Conservation (phyloP, 2,113 vertebrate genomes). For the Notarius quadriscutis region DNA sequence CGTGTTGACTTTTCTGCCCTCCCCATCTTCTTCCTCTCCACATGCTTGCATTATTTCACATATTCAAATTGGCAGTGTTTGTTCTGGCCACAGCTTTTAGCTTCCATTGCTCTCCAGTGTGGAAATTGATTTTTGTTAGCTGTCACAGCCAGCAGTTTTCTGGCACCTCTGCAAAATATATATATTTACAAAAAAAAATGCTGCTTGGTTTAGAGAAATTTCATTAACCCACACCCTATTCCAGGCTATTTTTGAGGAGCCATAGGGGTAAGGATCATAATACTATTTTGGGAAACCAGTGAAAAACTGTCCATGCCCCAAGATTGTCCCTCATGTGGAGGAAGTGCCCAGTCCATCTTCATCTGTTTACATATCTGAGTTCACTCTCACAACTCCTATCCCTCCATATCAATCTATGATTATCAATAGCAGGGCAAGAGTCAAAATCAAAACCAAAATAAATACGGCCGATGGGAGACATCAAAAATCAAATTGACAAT, state of each 20-base stretch:
- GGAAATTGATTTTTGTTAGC: conserved; percentile 66
- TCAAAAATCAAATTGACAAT: conserved; percentile 51
- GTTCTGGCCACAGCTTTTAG: conserved; percentile 59
- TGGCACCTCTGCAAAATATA: conserved; percentile 60
- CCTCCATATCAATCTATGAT: conserved; percentile 46
- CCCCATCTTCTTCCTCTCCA: conserved; percentile 33
- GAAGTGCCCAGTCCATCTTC: conserved; percentile 45
- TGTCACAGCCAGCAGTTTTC: conserved; percentile 62
- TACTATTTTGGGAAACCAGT: conserved; percentile 44
- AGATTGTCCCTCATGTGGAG: conserved; percentile 26
- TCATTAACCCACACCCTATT: conserved; percentile 58
- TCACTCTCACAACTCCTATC: conserved; percentile 28
- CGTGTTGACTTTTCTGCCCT: conserved; percentile 38
- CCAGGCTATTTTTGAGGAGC: conserved; percentile 40
- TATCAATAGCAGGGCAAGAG: conserved; percentile 48
- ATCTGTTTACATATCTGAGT: conserved; percentile 44
- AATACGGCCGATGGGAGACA: conserved; percentile 47
- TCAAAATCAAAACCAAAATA: conserved; percentile 49
- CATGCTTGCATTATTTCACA: conserved; percentile 57
- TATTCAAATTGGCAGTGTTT: conserved; percentile 62
- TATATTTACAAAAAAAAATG: conserved; percentile 57
- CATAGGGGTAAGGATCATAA: conserved; percentile 49
- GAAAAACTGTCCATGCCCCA: conserved; percentile 24
- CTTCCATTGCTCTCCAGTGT: conserved; percentile 58
- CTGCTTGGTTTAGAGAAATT: conserved; percentile 58